Conservation (phyloP, 2,888 invertebrate genomes). For the Drosophila paramelanica region DNA sequence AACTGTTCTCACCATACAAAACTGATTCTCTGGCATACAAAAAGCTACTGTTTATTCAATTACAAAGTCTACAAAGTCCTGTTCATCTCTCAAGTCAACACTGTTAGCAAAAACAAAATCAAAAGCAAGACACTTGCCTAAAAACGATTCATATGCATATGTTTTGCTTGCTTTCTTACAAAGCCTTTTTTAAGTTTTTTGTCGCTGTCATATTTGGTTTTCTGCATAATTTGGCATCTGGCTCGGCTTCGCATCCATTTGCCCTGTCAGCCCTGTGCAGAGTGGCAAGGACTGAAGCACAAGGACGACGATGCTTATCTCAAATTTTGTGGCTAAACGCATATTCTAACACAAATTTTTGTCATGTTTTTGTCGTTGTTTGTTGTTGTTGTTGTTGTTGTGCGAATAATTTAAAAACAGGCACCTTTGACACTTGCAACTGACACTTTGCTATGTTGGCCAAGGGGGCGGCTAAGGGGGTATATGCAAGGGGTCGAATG, state of each 20-base stretch:
- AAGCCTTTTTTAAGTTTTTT: slow-evolving; percentile 24
- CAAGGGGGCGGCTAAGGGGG: background rate
- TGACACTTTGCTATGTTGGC: slow-evolving; percentile 62
- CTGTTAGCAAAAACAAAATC: slow-evolving; percentile 16
- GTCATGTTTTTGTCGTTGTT: slow-evolving; percentile 52
- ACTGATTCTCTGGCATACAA: background rate
- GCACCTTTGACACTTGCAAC: slow-evolving; percentile 81
- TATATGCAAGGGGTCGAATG: slow-evolving; percentile 11
- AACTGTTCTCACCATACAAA: background rate
- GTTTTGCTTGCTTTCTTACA: slow-evolving; percentile 9
- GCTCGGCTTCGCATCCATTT: slow-evolving; percentile 23
- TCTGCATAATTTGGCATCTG: slow-evolving; percentile 70
- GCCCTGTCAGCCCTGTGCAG: slow-evolving; percentile 7
- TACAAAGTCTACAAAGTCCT: slow-evolving; percentile 17
- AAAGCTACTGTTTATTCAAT: slow-evolving; percentile 33
- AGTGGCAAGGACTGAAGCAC: slow-evolving; percentile 12
- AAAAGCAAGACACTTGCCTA: slow-evolving; percentile 5
- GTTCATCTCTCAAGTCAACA: slow-evolving; percentile 38
- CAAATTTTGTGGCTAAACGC: slow-evolving; percentile 70
- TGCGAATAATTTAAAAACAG: slow-evolving; percentile 74
- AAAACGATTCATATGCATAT: slow-evolving; percentile 52
- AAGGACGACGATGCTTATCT: slow-evolving; percentile 60
- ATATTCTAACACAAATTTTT: slow-evolving; percentile 73
- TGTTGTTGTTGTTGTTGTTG: slow-evolving; percentile 43
- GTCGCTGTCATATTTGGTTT: slow-evolving; percentile 59